A percentile compares a stretch with the other conserved stretches of the same genome.
Conservation (phyloP, 2,113 vertebrate species). For the Coregonus clupeaformis region DNA sequence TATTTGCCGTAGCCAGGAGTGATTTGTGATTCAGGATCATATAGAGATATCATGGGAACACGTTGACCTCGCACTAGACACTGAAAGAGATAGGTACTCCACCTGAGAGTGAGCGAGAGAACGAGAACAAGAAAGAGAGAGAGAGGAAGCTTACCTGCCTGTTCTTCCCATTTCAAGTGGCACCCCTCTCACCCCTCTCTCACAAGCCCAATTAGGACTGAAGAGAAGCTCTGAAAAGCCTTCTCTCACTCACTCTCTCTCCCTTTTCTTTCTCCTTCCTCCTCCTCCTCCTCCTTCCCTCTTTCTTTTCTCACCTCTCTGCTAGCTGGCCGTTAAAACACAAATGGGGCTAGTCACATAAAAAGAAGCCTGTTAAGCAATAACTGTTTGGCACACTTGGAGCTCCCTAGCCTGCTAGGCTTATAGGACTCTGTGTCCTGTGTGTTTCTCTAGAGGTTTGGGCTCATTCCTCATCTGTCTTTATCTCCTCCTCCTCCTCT, state of each 20-base stretch:
- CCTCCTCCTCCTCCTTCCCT: neutral
- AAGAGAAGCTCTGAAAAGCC: slow-evolving; percentile 34
- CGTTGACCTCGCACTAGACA: neutral
- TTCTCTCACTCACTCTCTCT: neutral
- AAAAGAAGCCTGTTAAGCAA: slow-evolving; percentile 56
- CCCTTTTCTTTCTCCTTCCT: slow-evolving; percentile 38
- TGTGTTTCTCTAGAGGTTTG: too few species aligned
- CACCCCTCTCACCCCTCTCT: slow-evolving; percentile 20
- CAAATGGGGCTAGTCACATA: slow-evolving; percentile 48
- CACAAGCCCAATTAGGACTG: slow-evolving; percentile 58
- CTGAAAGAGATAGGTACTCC: neutral
- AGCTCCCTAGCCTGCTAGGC: too few species aligned
- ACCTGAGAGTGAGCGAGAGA: neutral
- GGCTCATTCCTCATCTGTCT: too few species aligned
- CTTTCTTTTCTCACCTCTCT: slow-evolving; percentile 19
- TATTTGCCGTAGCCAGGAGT: neutral
- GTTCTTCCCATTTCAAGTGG: slow-evolving; percentile 26
- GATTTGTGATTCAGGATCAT: neutral
- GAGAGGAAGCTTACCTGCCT: slow-evolving; percentile 2
- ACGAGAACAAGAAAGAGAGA: neutral
- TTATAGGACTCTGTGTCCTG: too few species aligned
- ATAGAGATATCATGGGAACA: neutral
- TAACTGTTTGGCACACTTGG: slow-evolving; percentile 12
- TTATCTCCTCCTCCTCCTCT: too few species aligned
- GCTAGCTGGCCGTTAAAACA: slow-evolving; percentile 56